Conservation (phyloP, 2,113 vertebrate species). For the Poeciliopsis retropinna region DNA sequence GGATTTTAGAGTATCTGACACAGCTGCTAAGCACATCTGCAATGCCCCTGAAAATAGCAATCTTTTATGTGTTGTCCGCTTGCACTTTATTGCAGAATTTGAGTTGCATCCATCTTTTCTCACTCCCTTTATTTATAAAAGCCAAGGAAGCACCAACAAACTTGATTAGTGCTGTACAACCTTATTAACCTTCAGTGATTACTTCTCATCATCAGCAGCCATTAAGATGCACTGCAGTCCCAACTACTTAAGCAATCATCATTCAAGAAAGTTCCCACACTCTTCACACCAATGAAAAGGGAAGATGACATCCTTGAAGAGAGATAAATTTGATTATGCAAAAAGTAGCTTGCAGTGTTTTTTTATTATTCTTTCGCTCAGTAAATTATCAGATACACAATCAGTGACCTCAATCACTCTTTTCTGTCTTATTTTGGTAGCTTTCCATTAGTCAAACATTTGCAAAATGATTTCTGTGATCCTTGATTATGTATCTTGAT, state of each 20-base stretch:
- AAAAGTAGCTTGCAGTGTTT: conserved; percentile 17
- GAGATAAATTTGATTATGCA: conserved; percentile 36
- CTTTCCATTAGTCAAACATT: conserved; percentile 25
- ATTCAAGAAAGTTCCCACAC: conserved; percentile 41
- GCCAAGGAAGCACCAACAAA: conserved; percentile 37
- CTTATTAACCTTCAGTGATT: conserved; percentile 73
- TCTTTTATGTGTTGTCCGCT: neutral
- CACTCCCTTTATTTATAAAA: conserved; percentile 43
- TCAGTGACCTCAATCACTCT: conserved; percentile 7
- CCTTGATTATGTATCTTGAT: conserved; percentile 30
- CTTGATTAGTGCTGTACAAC: conserved; percentile 55
- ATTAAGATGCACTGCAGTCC: conserved; percentile 53
- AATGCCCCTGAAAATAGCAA: neutral
- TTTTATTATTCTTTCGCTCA: conserved; percentile 5
- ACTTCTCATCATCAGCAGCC: conserved; percentile 45
- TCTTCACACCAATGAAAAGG: conserved; percentile 39
- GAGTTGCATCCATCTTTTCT: conserved; percentile 21
- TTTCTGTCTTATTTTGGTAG: conserved; percentile 2
- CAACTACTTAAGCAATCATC: conserved; percentile 60
- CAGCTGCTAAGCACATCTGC: neutral
- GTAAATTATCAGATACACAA: conserved; percentile 22
- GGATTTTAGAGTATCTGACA: neutral
- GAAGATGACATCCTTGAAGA: conserved; percentile 20
- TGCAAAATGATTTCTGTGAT: conserved; percentile 36
- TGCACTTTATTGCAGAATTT: conserved; percentile 4